Evolutionary conservation across 2,797 vertebrate genomes (phyloP).

Genomic region (Cyprinella venusta): DNA sequence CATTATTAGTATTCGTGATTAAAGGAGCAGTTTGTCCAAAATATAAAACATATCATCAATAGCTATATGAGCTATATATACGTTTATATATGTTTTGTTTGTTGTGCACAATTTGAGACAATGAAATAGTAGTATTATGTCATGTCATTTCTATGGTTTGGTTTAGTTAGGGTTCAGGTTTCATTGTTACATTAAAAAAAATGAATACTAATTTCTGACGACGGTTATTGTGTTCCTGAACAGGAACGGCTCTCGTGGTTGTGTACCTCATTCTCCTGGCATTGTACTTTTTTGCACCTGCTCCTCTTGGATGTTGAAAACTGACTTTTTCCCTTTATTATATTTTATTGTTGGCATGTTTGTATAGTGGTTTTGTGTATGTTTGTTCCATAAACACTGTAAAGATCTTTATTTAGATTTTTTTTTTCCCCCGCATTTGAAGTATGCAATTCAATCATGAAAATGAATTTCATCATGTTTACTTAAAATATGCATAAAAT

Average conservation of each 20-base stretch:
- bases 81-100: too few species aligned
- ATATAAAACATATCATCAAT: neutral
- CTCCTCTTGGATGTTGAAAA: constrained; percentile 80
- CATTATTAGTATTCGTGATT: neutral
- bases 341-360: constrained; percentile 61
- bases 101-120: neutral
- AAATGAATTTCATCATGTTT: neutral
- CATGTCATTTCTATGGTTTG: neutral
- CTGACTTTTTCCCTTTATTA: neutral
- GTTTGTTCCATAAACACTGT: neutral
- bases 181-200: neutral
- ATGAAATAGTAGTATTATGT: neutral
- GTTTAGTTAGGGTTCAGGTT: neutral
- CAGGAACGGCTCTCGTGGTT: constrained; percentile 84
- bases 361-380: constrained; percentile 32
- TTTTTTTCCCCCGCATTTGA: neutral
- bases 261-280: constrained; percentile 87
- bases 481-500: neutral
- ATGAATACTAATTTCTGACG: neutral
- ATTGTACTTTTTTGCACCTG: constrained; percentile 84
- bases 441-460: neutral
- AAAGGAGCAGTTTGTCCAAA: neutral
- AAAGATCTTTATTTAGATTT: neutral
- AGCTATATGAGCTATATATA: too few species aligned
- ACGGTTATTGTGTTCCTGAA: constrained; percentile 9